These are phyloP conservation scores for Colinus virginianus DNA, from an alignment of 2,113 vertebrate species.

Conservation along the genomic window DNA sequence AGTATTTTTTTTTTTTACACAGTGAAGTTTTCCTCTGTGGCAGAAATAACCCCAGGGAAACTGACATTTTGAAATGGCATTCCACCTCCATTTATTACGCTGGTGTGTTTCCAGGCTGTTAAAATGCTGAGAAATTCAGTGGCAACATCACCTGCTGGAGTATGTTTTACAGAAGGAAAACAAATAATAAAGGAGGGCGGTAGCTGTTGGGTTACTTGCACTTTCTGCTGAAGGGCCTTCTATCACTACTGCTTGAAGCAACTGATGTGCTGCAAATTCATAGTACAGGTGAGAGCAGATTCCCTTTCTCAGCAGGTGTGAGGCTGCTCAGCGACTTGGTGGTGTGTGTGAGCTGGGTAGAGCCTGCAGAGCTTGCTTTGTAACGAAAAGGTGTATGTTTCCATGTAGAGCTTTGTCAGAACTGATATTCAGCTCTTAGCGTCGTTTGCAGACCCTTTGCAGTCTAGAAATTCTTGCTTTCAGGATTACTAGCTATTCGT, in stretches of 20 bases:
- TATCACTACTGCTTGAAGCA: neutral
- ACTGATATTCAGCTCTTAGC: neutral
- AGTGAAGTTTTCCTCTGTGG: neutral
- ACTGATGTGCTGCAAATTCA: neutral
- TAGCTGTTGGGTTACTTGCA: neutral
- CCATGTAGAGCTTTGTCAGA: neutral
- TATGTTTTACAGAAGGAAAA: neutral
- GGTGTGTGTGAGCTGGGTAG: neutral
- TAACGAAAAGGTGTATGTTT: neutral
- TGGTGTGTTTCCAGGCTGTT: neutral
- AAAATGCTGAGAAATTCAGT: neutral
- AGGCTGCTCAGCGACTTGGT: neutral
- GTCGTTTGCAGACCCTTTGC: neutral
- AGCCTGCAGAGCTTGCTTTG: neutral
- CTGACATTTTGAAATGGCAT: neutral
- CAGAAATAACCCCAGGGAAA: neutral
- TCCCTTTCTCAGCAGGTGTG: neutral
- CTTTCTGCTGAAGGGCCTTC: neutral
- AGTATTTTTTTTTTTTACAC: neutral
- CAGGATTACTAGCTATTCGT: neutral
- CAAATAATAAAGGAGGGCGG: neutral
- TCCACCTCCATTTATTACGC: neutral
- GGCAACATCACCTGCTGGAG: constrained; percentile 28
- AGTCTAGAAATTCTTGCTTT: neutral
- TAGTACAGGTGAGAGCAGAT: neutral